Evolutionary conservation across 2,888 invertebrate species (phyloP).

Genomic region (Tubulanus polymorphus): DNA sequence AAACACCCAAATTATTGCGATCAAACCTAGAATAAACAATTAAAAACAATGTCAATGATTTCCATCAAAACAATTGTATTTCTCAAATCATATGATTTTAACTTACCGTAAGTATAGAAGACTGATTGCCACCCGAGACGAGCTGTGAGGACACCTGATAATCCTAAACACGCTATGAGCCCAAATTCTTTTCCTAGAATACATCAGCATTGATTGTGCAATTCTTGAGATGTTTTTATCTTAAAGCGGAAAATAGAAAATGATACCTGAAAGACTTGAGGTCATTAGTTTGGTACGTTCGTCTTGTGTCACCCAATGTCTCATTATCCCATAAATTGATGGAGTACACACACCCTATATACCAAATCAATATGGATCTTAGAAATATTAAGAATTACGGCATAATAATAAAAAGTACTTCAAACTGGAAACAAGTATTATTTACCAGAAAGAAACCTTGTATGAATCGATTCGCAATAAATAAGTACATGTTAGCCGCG

Average conservation of each 20-base stretch:
- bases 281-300: not conserved
- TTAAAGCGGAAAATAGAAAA: no score
- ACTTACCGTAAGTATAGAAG: not conserved
- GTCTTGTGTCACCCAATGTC: not conserved
- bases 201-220: no score
- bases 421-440: no score
- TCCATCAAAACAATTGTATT: no score
- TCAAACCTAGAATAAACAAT: no score
- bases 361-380: no score
- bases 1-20: not conserved
- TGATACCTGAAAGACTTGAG: not conserved
- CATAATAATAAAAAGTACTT: no score
- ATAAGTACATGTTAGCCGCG: not conserved
- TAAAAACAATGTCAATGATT: no score
- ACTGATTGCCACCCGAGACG: not conserved
- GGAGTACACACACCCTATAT: not conserved
- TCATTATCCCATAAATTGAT: not conserved
- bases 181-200: not conserved
- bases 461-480: not conserved
- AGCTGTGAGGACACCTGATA: conserved; percentile 1
- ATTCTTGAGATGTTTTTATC: no score
- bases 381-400: no score
- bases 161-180: not conserved
- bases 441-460: not conserved
- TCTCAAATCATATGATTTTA: no score